A percentile compares a stretch with the other conserved stretches of the same genome.
phyloP scores from a whole-genome alignment of 2,113 vertebrate species.

The Calidris pygmaea region DNA sequence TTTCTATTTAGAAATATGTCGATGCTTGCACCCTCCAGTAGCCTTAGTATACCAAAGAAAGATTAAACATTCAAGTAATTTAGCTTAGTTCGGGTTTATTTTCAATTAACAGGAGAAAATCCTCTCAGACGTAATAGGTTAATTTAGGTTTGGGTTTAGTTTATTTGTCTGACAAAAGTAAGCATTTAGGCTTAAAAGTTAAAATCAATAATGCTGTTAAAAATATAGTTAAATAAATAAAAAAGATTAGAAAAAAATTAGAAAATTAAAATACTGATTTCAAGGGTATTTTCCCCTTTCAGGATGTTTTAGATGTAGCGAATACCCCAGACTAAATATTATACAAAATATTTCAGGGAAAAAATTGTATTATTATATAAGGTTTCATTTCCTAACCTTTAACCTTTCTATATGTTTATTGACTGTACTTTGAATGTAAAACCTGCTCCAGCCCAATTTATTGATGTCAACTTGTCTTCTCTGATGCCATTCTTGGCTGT shows the following conservation, averaged over 20 bases:
- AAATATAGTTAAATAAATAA: slow-evolving; percentile 45
- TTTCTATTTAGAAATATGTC: slow-evolving; percentile 43
- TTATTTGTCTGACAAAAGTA: slow-evolving; percentile 64
- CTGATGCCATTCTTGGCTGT: not conserved
- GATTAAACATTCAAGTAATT: slow-evolving; percentile 72
- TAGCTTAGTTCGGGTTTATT: slow-evolving; percentile 72
- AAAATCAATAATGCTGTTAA: slow-evolving; percentile 36
- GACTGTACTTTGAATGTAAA: not conserved
- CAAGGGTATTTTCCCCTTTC: slow-evolving; percentile 5
- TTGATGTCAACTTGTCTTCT: not conserved
- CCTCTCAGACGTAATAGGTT: slow-evolving; percentile 59
- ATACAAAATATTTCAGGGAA: not conserved
- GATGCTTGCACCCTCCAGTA: slow-evolving; percentile 42
- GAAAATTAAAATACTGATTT: slow-evolving; percentile 12
- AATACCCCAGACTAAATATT: not conserved
- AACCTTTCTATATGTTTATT: not conserved
- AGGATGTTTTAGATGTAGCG: not conserved
- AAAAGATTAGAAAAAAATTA: not conserved
- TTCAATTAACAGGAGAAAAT: slow-evolving; percentile 75
- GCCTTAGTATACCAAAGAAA: slow-evolving; percentile 58
- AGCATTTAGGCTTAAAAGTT: slow-evolving; percentile 31
- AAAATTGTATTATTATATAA: not conserved
- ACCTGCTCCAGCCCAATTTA: not conserved
- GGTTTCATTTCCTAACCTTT: not conserved
- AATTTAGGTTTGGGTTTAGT: slow-evolving; percentile 59